Percentiles rank a stretch among this genome's conserved stretches.
phyloP scores from a whole-genome alignment of 2,113 vertebrate genomes.

The Heterotilapia buettikoferi region DNA sequence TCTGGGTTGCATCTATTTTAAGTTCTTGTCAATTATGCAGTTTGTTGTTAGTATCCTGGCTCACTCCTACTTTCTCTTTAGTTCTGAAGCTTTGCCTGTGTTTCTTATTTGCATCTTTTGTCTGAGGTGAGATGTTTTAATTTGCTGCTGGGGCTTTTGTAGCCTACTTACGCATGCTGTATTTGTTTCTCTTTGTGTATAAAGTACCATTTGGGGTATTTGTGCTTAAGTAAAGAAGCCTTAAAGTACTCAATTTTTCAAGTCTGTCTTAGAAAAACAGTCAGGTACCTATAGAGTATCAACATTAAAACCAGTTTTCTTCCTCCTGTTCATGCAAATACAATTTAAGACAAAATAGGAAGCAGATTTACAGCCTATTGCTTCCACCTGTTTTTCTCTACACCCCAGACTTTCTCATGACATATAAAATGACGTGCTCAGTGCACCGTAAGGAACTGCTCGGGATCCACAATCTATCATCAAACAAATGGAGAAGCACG shows the following conservation, averaged over 20 bases:
- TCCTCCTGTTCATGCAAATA: background rate
- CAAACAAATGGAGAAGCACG: background rate
- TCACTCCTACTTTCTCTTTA: background rate
- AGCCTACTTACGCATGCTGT: background rate
- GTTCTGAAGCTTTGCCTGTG: background rate
- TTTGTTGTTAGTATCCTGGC: slow-evolving; percentile 38
- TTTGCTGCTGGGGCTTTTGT: background rate
- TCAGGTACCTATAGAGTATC: background rate
- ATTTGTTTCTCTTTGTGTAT: slow-evolving; percentile 4
- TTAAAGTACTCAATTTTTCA: background rate
- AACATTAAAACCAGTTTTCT: background rate
- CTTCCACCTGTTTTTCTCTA: background rate
- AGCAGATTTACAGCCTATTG: background rate
- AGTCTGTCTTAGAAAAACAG: background rate
- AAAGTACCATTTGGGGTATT: background rate
- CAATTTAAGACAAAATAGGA: background rate
- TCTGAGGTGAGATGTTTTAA: slow-evolving; percentile 5
- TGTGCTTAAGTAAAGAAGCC: background rate
- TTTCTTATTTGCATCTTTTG: background rate
- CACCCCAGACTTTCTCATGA: background rate
- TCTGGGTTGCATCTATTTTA: slow-evolving; percentile 58
- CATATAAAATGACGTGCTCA: background rate
- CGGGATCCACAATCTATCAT: background rate
- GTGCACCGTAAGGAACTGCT: background rate
- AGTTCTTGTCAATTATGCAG: slow-evolving; percentile 56